Percentiles rank a stretch among this genome's conserved stretches.
These are phyloP conservation scores for Andrena praecox DNA, from an alignment of 2,888 invertebrate genomes.

Conservation along the genomic window DNA sequence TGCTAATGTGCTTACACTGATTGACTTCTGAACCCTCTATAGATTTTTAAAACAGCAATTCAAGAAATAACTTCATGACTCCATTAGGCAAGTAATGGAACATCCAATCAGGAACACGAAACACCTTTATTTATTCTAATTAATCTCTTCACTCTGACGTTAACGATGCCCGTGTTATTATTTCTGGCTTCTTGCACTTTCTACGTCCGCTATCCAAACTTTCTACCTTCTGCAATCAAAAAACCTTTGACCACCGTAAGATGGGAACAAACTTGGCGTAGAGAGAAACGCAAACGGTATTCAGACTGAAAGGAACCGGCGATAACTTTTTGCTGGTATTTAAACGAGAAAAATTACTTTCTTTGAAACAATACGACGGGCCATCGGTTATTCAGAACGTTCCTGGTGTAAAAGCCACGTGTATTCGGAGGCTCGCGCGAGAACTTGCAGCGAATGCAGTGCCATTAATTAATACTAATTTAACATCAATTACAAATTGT, in stretches of 20 bases:
- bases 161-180: constrained; percentile 16
- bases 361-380: neutral
- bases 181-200: constrained; percentile 6
- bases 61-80: too few species aligned
- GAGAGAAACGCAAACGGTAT: constrained; percentile 37
- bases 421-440: neutral
- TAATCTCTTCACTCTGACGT: neutral
- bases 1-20: too few species aligned
- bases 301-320: constrained; percentile 17
- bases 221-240: constrained; percentile 32
- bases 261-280: constrained; percentile 38
- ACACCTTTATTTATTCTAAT: too few species aligned
- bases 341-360: constrained; percentile 32
- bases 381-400: constrained; percentile 23
- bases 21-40: too few species aligned
- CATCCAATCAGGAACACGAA: too few species aligned
- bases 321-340: constrained; percentile 21
- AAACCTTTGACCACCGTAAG: constrained; percentile 33
- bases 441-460: neutral
- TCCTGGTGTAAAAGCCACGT: neutral
- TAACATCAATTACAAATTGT: neutral
- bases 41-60: too few species aligned
- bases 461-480: neutral
- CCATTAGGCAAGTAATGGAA: too few species aligned
- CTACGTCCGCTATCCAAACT: constrained; percentile 21